phyloP scores from a whole-genome alignment of 1,140 invertebrate species.

The Thaumetopoea pityocampa region DNA sequence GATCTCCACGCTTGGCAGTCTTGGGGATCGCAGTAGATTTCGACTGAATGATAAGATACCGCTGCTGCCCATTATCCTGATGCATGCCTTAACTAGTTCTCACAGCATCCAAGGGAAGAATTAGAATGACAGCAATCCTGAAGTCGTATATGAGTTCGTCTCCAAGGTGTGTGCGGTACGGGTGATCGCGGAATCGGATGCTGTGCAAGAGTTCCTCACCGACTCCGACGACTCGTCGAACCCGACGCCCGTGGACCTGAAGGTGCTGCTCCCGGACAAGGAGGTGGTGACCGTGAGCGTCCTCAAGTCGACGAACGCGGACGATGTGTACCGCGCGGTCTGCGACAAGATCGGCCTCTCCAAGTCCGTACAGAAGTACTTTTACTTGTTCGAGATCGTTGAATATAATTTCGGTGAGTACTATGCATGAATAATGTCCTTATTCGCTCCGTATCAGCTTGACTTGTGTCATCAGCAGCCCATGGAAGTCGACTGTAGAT shows the following conservation, averaged over 20 bases:
- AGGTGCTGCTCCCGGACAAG: slow-evolving; percentile 88
- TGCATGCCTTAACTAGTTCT: slow-evolving; percentile 1
- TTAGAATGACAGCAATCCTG: no score
- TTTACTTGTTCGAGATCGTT: slow-evolving; percentile 98
- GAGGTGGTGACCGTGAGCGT: slow-evolving; percentile 94
- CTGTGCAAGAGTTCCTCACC: slow-evolving; percentile 97
- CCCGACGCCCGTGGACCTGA: slow-evolving; percentile 93
- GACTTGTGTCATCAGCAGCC: no score
- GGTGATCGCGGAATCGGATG: slow-evolving; percentile 97
- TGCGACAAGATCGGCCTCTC: slow-evolving; percentile 90
- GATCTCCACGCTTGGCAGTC: no score
- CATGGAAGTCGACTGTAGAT: no score
- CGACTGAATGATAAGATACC: no score
- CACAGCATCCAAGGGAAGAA: no score
- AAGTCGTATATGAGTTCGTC: slow-evolving; percentile 1
- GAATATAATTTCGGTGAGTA: slow-evolving; percentile 94
- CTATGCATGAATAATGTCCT: neutral
- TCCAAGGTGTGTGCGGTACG: slow-evolving; percentile 94
- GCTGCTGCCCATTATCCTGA: no score
- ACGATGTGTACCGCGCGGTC: slow-evolving; percentile 94
- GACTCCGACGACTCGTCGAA: slow-evolving; percentile 92
- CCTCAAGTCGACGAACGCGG: slow-evolving; percentile 92
- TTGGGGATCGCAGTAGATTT: no score
- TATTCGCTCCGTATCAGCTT: neutral
- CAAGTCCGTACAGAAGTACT: slow-evolving; percentile 90